phyloP scores from a whole-genome alignment of 2,113 vertebrate genomes.

The Larimichthys polyactis region DNA sequence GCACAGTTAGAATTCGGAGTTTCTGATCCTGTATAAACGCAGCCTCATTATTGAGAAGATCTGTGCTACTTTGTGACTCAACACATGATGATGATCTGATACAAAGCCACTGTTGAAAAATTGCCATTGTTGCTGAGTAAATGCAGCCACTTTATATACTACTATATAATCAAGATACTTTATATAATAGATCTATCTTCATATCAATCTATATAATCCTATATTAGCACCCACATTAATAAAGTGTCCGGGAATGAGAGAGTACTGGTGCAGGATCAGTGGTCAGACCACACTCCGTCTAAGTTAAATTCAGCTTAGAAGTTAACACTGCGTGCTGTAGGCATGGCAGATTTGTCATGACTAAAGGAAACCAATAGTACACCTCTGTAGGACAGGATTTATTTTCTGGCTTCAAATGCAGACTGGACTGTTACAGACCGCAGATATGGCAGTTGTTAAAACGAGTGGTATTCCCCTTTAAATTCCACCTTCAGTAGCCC shows the following conservation, averaged over 20 bases:
- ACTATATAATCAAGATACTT: constrained; percentile 21
- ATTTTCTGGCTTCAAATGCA: constrained; percentile 28
- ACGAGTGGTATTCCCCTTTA: constrained; percentile 49
- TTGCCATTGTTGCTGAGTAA: constrained; percentile 15
- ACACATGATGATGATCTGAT: constrained; percentile 16
- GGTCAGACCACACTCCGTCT: constrained; percentile 25
- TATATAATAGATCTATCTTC: constrained; percentile 10
- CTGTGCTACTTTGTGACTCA: constrained; percentile 44
- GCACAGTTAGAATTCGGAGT: constrained; percentile 14
- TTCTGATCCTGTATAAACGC: constrained; percentile 26
- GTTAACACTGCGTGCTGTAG: background rate
- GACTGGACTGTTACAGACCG: constrained; percentile 14
- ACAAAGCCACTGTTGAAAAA: constrained; percentile 24
- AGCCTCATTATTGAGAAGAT: constrained; percentile 21
- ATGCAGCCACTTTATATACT: constrained; percentile 18
- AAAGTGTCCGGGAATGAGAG: constrained; percentile 36
- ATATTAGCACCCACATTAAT: constrained; percentile 36
- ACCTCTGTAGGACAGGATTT: background rate
- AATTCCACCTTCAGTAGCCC: constrained; percentile 24
- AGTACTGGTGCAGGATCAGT: constrained; percentile 25
- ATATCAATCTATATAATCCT: background rate
- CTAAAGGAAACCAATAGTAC: background rate
- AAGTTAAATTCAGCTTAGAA: background rate
- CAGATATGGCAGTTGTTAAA: constrained; percentile 58
- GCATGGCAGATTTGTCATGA: background rate